Percentiles rank a stretch among this genome's conserved stretches.
Conservation (phyloP, 2,888 invertebrate genomes). For the Diogma glabrata region DNA sequence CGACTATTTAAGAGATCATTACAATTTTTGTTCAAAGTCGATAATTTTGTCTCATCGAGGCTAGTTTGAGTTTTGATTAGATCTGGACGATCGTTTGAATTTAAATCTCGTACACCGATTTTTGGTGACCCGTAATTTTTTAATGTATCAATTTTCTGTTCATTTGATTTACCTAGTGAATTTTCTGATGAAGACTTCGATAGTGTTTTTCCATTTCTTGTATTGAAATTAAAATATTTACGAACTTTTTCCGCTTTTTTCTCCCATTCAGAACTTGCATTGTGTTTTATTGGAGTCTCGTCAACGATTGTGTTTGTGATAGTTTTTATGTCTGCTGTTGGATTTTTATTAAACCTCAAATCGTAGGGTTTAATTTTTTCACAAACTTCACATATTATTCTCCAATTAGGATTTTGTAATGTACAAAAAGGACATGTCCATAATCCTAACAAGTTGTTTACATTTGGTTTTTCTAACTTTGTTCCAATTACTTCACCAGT, state of each 20-base stretch:
- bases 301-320: not conserved
- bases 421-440: conserved; percentile 53
- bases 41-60: not conserved
- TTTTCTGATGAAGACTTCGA: conserved; percentile 20
- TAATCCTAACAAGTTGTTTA: conserved; percentile 5
- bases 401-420: conserved; percentile 45
- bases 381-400: conserved; percentile 51
- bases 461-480: not conserved
- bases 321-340: conserved; percentile 18
- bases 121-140: conserved; percentile 13
- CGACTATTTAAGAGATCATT: conserved; percentile 15
- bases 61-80: conserved; percentile 8
- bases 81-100: conserved; percentile 1
- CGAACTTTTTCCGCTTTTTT: conserved; percentile 22
- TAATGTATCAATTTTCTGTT: too few relatives aligned
- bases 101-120: conserved; percentile 9
- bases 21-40: not conserved
- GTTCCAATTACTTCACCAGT: not conserved
- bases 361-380: conserved; percentile 39
- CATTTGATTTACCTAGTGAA: conserved; percentile 11
- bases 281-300: not conserved
- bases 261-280: conserved; percentile 21
- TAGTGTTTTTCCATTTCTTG: conserved; percentile 11
- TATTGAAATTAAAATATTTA: conserved; percentile 23
- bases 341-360: conserved; percentile 8